A percentile compares a stretch with the other conserved stretches of the same genome.
phyloP scores from a whole-genome alignment of 2,797 vertebrate genomes.

The Hyperoplus immaculatus region DNA sequence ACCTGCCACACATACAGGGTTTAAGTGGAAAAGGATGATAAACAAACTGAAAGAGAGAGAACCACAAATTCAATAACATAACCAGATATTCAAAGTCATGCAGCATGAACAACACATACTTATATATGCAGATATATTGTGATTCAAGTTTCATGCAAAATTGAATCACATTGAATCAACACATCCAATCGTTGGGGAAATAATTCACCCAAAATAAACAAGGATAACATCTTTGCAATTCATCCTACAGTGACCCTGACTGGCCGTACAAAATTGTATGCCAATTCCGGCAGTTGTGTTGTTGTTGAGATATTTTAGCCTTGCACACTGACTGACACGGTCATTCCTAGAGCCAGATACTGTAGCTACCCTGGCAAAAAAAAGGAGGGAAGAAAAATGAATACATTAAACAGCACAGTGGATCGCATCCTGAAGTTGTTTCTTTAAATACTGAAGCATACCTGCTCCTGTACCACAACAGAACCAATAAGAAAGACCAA shows the following conservation, averaged over 20 bases:
- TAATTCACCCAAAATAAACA: too few species aligned
- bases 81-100: neutral
- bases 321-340: neutral
- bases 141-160: neutral
- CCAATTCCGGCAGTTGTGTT: neutral
- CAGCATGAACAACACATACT: neutral
- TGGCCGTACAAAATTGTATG: neutral
- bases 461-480: slow-evolving; percentile 14
- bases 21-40: neutral
- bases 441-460: neutral
- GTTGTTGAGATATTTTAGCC: neutral
- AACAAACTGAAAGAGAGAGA: slow-evolving; percentile 3
- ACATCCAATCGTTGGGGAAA: too few species aligned
- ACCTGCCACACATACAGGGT: neutral
- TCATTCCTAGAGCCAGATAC: neutral
- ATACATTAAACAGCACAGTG: neutral
- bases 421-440: neutral
- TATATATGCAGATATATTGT: neutral
- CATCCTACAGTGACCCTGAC: neutral
- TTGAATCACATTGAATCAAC: too few species aligned
- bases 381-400: accelerated
- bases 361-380: neutral
- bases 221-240: too few species aligned
- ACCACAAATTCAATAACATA: neutral
- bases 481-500: slow-evolving; percentile 26